These are phyloP conservation scores for Mythimna albipuncta DNA, from an alignment of 2,888 invertebrate species.

Conservation along the genomic window DNA sequence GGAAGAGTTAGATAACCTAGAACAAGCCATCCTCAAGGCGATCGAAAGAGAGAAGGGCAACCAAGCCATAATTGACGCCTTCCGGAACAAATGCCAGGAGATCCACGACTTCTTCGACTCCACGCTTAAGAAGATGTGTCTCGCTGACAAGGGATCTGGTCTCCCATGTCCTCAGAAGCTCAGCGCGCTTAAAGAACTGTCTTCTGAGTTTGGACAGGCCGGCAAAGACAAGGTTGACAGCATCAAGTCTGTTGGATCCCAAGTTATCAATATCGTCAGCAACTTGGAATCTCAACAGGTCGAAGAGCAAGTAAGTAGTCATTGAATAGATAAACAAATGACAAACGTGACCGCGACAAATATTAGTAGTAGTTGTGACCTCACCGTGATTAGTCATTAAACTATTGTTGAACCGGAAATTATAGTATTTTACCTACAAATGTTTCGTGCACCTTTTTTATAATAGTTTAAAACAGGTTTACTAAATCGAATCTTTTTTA, in stretches of 20 bases:
- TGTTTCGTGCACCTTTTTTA: neutral
- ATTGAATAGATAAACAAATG: conserved; percentile 35
- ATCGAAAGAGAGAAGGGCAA: conserved; percentile 94
- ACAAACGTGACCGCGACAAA: conserved; percentile 32
- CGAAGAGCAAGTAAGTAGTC: conserved; percentile 93
- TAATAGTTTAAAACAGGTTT: neutral
- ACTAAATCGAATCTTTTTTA: conserved; percentile 55
- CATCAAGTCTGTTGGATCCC: conserved; percentile 92
- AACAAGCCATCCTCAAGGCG: conserved; percentile 92
- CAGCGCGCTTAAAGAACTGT: conserved; percentile 93
- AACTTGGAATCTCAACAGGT: conserved; percentile 97
- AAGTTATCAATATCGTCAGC: conserved; percentile 95
- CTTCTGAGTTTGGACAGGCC: conserved; percentile 93
- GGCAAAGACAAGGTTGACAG: conserved; percentile 93
- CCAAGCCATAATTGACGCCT: conserved; percentile 94
- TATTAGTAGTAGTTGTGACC: conserved; percentile 14
- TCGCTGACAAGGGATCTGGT: conserved; percentile 96
- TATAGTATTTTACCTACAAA: conserved; percentile 20
- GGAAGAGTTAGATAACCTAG: conserved; percentile 93
- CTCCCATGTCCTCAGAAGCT: conserved; percentile 95
- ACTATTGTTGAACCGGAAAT: conserved; percentile 29
- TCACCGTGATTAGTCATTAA: conserved; percentile 39
- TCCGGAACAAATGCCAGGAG: conserved; percentile 93
- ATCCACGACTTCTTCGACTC: conserved; percentile 96
- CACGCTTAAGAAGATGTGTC: conserved; percentile 95